These are phyloP conservation scores for Saccostrea echinata DNA, from an alignment of 1,140 invertebrate species.

Conservation along the genomic window DNA sequence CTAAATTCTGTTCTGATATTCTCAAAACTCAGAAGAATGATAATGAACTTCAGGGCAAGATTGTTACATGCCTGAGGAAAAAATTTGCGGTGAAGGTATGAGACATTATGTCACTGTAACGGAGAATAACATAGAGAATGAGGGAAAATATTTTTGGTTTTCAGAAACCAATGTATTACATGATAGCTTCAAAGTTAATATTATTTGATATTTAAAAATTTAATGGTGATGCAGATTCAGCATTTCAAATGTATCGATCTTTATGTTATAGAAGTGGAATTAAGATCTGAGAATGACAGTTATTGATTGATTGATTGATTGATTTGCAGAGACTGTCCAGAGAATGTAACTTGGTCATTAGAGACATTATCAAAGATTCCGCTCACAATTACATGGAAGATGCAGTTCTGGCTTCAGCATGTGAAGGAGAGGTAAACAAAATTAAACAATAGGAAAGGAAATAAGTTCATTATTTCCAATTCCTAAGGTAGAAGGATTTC, in stretches of 20 bases:
- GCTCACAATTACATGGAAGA: constrained; percentile 90
- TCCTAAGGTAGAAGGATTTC: too few species aligned
- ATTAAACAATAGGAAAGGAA: background rate
- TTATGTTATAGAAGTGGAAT: too few species aligned
- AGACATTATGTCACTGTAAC: background rate
- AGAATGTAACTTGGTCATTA: constrained; percentile 91
- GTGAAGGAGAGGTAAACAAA: constrained; percentile 82
- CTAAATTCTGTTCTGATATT: constrained; percentile 85
- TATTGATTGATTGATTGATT: background rate
- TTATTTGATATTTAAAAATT: too few species aligned
- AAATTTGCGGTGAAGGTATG: constrained; percentile 72
- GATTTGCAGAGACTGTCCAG: constrained; percentile 79
- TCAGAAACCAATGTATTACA: too few species aligned
- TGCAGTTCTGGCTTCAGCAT: constrained; percentile 89
- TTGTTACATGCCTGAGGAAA: constrained; percentile 79
- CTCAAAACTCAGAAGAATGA: constrained; percentile 73
- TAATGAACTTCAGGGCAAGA: constrained; percentile 73
- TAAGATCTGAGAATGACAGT: background rate
- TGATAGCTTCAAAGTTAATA: too few species aligned
- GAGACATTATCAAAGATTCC: constrained; percentile 90
- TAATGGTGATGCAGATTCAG: too few species aligned
- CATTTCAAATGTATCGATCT: too few species aligned
- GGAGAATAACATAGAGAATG: too few species aligned
- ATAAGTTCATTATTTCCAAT: background rate
- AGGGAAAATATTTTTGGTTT: too few species aligned